A percentile compares a stretch with the other conserved stretches of the same genome.
phyloP scores from a whole-genome alignment of 2,797 vertebrate species.

The Valencia hispanica region DNA sequence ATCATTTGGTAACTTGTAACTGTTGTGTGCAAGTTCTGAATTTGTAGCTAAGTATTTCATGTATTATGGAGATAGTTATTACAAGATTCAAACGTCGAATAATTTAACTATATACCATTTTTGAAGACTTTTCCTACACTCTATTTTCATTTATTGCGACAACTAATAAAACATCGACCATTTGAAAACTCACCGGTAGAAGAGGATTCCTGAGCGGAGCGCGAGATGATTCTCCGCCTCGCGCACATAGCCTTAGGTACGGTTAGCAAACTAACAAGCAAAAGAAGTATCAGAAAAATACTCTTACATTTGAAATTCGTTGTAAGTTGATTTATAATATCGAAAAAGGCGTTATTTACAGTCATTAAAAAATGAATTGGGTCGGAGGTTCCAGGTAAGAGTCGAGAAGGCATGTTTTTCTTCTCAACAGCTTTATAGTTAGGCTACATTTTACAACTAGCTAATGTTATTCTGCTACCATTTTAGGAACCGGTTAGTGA shows the following conservation, averaged over 20 bases:
- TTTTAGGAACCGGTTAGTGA: conserved; percentile 74
- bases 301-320: not conserved
- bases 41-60: not conserved
- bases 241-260: not conserved
- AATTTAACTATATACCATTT: too few species aligned
- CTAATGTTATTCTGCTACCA: not conserved
- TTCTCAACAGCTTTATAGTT: not conserved
- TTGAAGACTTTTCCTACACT: too few species aligned
- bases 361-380: conserved; percentile 78
- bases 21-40: not conserved
- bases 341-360: not conserved
- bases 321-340: not conserved
- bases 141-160: too few species aligned
- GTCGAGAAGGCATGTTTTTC: accelerated
- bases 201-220: not conserved
- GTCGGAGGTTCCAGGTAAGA: conserved; percentile 82
- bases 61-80: not conserved
- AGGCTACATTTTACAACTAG: too few species aligned
- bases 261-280: not conserved
- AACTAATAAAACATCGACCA: not conserved
- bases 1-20: too few species aligned
- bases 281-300: not conserved
- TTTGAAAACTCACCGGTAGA: not conserved
- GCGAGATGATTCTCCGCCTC: not conserved
- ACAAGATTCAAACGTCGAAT: too few species aligned